A percentile compares a stretch with the other conserved stretches of the same genome.
phyloP scores from a whole-genome alignment of 2,113 vertebrate genomes.

The Paradisaea rubra region DNA sequence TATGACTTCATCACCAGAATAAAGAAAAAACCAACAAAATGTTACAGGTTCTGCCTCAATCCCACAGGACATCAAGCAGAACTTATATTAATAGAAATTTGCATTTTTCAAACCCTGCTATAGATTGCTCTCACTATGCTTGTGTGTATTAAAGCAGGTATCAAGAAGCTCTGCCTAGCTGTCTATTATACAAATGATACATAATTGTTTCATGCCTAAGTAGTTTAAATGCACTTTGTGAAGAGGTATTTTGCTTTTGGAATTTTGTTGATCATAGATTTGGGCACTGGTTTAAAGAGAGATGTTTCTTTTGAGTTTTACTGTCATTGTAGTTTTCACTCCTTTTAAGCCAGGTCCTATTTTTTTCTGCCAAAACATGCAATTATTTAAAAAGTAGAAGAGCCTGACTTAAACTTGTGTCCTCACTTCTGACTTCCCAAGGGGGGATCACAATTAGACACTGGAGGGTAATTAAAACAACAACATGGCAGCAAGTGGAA shows the following conservation, averaged over 20 bases:
- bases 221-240: not conserved
- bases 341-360: not conserved
- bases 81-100: not conserved
- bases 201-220: not conserved
- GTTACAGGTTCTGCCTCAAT: not conserved
- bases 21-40: not conserved
- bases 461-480: constrained; percentile 24
- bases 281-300: not conserved
- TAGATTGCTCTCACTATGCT: not conserved
- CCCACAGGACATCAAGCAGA: not conserved
- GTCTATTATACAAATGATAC: not conserved
- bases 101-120: not conserved
- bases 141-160: not conserved
- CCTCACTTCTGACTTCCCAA: not conserved
- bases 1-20: not conserved
- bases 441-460: not conserved
- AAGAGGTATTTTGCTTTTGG: not conserved
- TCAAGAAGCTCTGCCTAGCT: not conserved
- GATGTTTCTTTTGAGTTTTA: not conserved
- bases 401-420: not conserved
- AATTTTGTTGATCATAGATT: not conserved
- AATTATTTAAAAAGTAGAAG: not conserved
- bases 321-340: not conserved
- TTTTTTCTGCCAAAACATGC: not conserved
- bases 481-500: not conserved